Evolutionary conservation across 2,888 invertebrate genomes (phyloP).

Genomic region (Linyphia triangularis): DNA sequence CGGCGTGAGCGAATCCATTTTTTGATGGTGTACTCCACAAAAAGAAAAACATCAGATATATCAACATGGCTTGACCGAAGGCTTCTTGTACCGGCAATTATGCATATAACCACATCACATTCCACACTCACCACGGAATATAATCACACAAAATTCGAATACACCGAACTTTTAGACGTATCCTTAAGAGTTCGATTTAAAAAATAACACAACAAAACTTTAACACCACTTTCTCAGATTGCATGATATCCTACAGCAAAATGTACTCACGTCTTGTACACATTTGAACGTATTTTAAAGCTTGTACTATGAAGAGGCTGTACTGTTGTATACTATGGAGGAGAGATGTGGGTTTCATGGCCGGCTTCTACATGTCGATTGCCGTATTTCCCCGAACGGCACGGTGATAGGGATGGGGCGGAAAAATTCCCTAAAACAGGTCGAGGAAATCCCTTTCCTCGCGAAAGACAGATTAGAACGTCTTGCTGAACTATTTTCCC

Average conservation of each 20-base stretch:
- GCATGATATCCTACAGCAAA: not conserved
- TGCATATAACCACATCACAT: slow-evolving; percentile 51
- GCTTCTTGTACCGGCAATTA: not conserved
- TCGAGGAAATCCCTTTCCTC: slow-evolving; percentile 55
- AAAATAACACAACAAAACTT: not conserved
- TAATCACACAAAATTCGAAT: slow-evolving; percentile 4
- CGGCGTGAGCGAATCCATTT: slow-evolving; percentile 53
- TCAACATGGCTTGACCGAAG: slow-evolving; percentile 43
- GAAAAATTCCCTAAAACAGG: slow-evolving; percentile 57
- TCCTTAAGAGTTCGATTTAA: not conserved
- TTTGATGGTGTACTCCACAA: slow-evolving; percentile 19
- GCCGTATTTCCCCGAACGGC: slow-evolving; percentile 32
- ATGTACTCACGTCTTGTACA: not conserved
- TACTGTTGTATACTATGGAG: not conserved
- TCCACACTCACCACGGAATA: slow-evolving; percentile 19
- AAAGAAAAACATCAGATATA: slow-evolving; percentile 35
- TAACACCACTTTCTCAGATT: not conserved
- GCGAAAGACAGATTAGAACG: slow-evolving; percentile 31
- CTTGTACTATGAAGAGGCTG: not conserved
- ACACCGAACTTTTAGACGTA: not conserved
- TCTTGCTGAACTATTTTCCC: slow-evolving; percentile 14
- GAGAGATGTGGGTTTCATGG: slow-evolving; percentile 23
- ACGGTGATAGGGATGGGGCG: slow-evolving; percentile 18
- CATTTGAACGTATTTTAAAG: not conserved
- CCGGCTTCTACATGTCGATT: slow-evolving; percentile 59